A percentile compares a stretch with the other conserved stretches of the same genome.
Evolutionary conservation across 2,888 invertebrate species (phyloP).

Genomic region (Celastrina argiolus): DNA sequence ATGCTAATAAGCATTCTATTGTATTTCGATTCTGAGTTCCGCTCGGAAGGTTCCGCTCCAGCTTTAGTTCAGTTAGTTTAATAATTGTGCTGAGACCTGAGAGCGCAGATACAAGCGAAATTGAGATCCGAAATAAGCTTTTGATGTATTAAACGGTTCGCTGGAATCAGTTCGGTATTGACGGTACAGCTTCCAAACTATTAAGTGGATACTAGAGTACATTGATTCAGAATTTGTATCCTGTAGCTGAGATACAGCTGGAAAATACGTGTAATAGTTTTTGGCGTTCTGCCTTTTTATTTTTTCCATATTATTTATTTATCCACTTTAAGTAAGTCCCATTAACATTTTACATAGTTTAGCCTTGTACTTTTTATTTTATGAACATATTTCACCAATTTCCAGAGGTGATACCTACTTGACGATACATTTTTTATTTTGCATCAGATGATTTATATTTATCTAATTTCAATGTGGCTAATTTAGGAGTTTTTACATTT

Average conservation of each 20-base stretch:
- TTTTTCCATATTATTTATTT: background rate
- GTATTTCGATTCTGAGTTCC: background rate
- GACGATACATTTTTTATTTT: no score
- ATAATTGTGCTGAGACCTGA: background rate
- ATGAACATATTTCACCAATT: no score
- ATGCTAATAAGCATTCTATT: no score
- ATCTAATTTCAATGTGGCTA: no score
- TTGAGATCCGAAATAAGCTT: conserved; percentile 13
- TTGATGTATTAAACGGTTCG: conserved; percentile 20
- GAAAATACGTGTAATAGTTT: background rate
- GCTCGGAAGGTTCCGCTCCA: background rate
- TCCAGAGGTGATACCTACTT: no score
- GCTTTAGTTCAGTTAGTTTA: background rate
- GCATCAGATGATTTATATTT: no score
- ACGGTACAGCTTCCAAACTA: conserved; percentile 10
- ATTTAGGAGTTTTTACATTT: no score
- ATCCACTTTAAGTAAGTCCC: no score
- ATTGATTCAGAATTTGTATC: background rate
- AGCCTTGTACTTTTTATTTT: no score
- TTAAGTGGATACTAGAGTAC: background rate
- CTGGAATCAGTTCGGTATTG: conserved; percentile 4
- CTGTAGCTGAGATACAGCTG: background rate
- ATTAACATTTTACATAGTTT: background rate
- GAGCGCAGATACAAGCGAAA: background rate
- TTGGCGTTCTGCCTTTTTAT: background rate